Conservation (phyloP, 2,888 invertebrate genomes). For the Anoplius nigerrimus region DNA sequence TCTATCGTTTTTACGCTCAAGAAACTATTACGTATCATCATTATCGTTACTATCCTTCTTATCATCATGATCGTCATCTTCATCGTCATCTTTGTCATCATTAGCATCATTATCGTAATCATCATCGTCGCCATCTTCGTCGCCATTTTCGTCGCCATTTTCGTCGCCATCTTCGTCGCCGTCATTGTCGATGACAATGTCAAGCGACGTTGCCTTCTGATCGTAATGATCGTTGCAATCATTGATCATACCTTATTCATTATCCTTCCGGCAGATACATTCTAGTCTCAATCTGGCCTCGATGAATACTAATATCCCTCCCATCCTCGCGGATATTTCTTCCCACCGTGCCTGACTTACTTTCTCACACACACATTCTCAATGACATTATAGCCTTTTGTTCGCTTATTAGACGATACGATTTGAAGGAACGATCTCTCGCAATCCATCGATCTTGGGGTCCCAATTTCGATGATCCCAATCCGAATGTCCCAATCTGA, state of each 20-base stretch:
- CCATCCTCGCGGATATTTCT: too few relatives aligned
- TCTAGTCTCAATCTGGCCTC: background rate
- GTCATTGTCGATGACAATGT: slow-evolving; percentile 7
- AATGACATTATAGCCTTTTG: slow-evolving; percentile 42
- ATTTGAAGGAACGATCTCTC: slow-evolving; percentile 34
- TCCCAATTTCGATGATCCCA: slow-evolving; percentile 6
- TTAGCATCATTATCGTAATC: background rate
- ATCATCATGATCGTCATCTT: slow-evolving; percentile 20
- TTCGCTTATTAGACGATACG: slow-evolving; percentile 43
- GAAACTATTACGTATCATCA: slow-evolving; percentile 24
- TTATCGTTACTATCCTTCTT: slow-evolving; percentile 10
- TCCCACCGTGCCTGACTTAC: too few relatives aligned
- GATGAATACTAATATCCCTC: too few relatives aligned
- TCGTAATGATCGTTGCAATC: background rate
- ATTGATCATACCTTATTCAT: background rate
- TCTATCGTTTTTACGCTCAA: slow-evolving; percentile 31
- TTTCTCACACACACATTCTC: background rate
- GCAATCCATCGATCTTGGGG: slow-evolving; percentile 26
- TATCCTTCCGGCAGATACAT: background rate
- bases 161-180: slow-evolving; percentile 24
- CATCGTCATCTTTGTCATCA: slow-evolving; percentile 8
- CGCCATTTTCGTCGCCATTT: slow-evolving; percentile 18
- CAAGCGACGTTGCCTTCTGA: background rate
- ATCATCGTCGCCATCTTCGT: slow-evolving; percentile 21
- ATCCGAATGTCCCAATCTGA: too few relatives aligned